Conservation (phyloP, 2,888 invertebrate genomes). For the Leptinotarsa rubiginosa region DNA sequence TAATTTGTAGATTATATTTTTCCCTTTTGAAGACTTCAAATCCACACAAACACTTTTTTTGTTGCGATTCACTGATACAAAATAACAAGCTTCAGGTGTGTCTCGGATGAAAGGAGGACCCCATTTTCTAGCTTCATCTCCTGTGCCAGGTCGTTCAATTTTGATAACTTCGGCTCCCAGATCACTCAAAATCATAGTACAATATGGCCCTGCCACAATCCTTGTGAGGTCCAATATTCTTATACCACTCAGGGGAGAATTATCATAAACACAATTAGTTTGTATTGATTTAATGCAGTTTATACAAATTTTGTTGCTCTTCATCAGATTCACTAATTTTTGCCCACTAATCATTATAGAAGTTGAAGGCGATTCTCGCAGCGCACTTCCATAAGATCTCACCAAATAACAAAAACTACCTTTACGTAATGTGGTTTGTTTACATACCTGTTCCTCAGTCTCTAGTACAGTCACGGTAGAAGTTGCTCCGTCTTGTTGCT, state of each 20-base stretch:
- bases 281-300: conserved; percentile 38
- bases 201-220: conserved; percentile 94
- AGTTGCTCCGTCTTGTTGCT: conserved; percentile 53
- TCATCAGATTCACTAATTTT: conserved; percentile 21
- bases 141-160: conserved; percentile 84
- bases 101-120: conserved; percentile 87
- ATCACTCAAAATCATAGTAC: conserved; percentile 93
- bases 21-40: conserved; percentile 78
- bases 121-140: conserved; percentile 93
- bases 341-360: conserved; percentile 38
- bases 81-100: conserved; percentile 81
- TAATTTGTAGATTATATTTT: conserved; percentile 76
- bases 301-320: conserved; percentile 23
- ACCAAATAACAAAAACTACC: neutral
- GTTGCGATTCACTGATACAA: conserved; percentile 89
- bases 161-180: conserved; percentile 94
- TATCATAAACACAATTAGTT: conserved; percentile 31
- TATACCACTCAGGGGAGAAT: conserved; percentile 76
- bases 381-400: neutral
- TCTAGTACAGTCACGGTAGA: conserved; percentile 61
- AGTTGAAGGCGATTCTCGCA: neutral
- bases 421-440: conserved; percentile 47
- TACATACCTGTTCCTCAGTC: conserved; percentile 60
- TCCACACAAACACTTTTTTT: conserved; percentile 93
- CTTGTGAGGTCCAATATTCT: conserved; percentile 84